phyloP scores from a whole-genome alignment of 2,888 invertebrate genomes.

The Eupithecia subfuscata region DNA sequence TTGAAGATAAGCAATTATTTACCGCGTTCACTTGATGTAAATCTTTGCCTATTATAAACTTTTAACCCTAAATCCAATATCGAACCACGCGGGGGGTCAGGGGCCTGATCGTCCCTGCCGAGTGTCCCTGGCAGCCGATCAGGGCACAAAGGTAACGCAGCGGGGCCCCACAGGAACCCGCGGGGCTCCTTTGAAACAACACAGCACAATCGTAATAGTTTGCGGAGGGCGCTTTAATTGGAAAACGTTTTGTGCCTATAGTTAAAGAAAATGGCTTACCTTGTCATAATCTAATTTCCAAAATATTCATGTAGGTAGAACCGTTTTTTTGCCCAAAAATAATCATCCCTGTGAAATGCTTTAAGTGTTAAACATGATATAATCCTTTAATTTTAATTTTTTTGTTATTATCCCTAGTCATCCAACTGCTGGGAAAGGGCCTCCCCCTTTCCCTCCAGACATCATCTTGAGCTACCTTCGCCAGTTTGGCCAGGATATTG shows the following conservation, averaged over 20 bases:
- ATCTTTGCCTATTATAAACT: slow-evolving; percentile 14
- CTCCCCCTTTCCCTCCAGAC: not conserved
- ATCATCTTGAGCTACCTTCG: not conserved
- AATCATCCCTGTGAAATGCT: not conserved
- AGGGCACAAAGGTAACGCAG: slow-evolving; percentile 35
- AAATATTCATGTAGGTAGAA: not conserved
- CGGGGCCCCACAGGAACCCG: slow-evolving; percentile 27
- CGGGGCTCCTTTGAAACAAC: slow-evolving; percentile 36
- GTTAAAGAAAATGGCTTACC: not conserved
- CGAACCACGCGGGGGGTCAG: slow-evolving; percentile 8
- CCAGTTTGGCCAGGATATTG: not conserved
- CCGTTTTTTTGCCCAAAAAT: not conserved
- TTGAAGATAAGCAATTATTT: not conserved
- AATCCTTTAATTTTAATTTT: not conserved
- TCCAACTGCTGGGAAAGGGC: not conserved
- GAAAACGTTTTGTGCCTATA: slow-evolving; percentile 17
- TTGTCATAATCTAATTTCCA: not conserved
- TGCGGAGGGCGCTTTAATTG: slow-evolving; percentile 20
- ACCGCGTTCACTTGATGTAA: not conserved
- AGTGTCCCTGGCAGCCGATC: slow-evolving; percentile 39
- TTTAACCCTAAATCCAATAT: slow-evolving; percentile 28
- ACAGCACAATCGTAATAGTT: slow-evolving; percentile 23
- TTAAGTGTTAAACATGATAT: not conserved
- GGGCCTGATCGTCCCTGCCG: not conserved
- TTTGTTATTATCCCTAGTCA: not conserved